A percentile compares a stretch with the other conserved stretches of the same genome.
Evolutionary conservation across 2,113 vertebrate species (phyloP).

Genomic region (Spermophilus dauricus): DNA sequence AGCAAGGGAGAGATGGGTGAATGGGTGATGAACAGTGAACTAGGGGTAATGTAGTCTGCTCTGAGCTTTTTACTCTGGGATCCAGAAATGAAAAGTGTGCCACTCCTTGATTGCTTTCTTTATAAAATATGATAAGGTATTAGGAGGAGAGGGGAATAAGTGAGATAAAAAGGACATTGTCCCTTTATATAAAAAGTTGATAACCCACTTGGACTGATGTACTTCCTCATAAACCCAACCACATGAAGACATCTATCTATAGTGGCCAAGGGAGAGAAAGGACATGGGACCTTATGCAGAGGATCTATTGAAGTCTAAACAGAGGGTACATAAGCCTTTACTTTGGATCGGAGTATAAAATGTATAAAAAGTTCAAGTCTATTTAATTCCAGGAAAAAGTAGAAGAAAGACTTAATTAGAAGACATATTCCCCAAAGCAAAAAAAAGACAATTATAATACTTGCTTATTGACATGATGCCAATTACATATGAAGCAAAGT

Average conservation of each 20-base stretch:
- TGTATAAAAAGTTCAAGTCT: not conserved
- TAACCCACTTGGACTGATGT: not conserved
- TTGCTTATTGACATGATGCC: conserved; percentile 9
- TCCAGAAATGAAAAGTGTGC: not conserved
- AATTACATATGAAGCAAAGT: not conserved
- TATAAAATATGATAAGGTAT: not conserved
- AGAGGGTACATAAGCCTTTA: not conserved
- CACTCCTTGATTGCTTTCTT: not conserved
- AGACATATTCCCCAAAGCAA: conserved; percentile 25
- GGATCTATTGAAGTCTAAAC: not conserved
- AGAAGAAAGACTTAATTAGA: conserved; percentile 37
- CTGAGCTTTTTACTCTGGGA: not conserved
- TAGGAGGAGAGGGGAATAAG: not conserved
- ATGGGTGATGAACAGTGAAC: not conserved
- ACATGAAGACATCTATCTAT: not conserved
- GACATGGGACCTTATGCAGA: not conserved
- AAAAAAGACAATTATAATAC: not conserved
- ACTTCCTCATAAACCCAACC: not conserved
- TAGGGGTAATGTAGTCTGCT: not conserved
- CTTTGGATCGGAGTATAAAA: not conserved
- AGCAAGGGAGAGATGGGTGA: not conserved
- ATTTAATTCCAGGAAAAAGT: conserved; percentile 1
- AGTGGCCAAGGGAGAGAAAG: not conserved
- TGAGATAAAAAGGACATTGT: not conserved
- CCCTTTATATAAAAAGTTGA: not conserved